A percentile compares a stretch with the other conserved stretches of the same genome.
Evolutionary conservation across 2,797 vertebrate species (phyloP).

Genomic region (Microtus californicus): DNA sequence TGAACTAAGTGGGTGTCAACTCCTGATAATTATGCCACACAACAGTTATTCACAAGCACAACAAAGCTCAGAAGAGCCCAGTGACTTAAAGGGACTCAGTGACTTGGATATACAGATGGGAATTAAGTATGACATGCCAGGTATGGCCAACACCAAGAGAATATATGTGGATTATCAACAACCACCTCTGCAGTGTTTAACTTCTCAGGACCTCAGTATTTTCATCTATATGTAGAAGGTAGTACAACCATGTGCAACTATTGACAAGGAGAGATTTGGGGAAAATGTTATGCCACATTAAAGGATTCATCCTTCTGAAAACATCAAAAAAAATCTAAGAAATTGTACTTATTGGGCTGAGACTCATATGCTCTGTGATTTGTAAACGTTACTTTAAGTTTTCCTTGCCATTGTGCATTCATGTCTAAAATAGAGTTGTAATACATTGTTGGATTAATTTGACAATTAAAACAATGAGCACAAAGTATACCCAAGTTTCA

Average conservation of each 20-base stretch:
- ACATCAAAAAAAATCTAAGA: background rate
- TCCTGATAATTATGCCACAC: background rate
- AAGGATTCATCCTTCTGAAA: background rate
- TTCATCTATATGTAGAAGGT: background rate
- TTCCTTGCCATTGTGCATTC: background rate
- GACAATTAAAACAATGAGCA: background rate
- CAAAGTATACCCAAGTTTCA: background rate
- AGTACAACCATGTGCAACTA: background rate
- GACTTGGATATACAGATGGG: background rate
- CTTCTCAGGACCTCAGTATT: background rate
- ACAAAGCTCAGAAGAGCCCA: background rate
- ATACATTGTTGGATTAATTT: background rate
- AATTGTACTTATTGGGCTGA: background rate
- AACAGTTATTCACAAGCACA: background rate
- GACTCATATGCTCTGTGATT: background rate
- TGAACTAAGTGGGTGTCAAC: background rate
- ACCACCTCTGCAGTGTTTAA: background rate
- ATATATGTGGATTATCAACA: background rate
- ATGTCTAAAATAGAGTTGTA: background rate
- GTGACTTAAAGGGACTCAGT: background rate
- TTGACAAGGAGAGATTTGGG: background rate
- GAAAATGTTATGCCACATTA: background rate
- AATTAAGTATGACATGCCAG: background rate
- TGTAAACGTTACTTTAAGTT: background rate
- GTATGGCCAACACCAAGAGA: background rate